phyloP scores from a whole-genome alignment of 2,888 invertebrate genomes.

The Rhagonycha fulva region DNA sequence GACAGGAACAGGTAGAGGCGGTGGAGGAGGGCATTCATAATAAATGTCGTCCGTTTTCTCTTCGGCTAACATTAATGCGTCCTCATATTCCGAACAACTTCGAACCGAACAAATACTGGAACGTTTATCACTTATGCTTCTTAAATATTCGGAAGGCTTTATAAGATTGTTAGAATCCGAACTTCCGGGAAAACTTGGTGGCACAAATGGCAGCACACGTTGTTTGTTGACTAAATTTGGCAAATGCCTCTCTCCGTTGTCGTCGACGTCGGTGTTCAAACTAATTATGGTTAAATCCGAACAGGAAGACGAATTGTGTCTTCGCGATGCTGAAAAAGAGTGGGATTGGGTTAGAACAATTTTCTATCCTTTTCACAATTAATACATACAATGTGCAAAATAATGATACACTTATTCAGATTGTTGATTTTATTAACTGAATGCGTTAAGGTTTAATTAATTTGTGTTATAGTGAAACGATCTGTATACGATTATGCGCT shows the following conservation, averaged over 20 bases:
- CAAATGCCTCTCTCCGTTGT: slow-evolving; percentile 57
- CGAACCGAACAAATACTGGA: slow-evolving; percentile 58
- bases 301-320: slow-evolving; percentile 54
- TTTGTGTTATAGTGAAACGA: slow-evolving; percentile 46
- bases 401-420: slow-evolving; percentile 3
- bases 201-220: slow-evolving; percentile 86
- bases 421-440: slow-evolving; percentile 21
- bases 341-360: slow-evolving; percentile 9
- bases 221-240: slow-evolving; percentile 81
- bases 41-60: slow-evolving; percentile 23
- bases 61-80: slow-evolving; percentile 34
- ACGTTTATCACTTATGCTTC: slow-evolving; percentile 71
- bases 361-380: slow-evolving; percentile 9
- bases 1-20: slow-evolving; percentile 52
- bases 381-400: slow-evolving; percentile 5
- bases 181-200: slow-evolving; percentile 79
- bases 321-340: slow-evolving; percentile 48
- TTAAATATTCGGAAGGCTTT: slow-evolving; percentile 90
- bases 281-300: slow-evolving; percentile 57
- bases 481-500: slow-evolving; percentile 11
- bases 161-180: slow-evolving; percentile 80
- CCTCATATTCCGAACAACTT: slow-evolving; percentile 50
- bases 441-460: slow-evolving; percentile 46
- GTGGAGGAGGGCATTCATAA: slow-evolving; percentile 57
- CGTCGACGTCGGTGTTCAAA: slow-evolving; percentile 52